phyloP scores from a whole-genome alignment of 2,888 invertebrate genomes.

The Crossocerus cetratus region DNA sequence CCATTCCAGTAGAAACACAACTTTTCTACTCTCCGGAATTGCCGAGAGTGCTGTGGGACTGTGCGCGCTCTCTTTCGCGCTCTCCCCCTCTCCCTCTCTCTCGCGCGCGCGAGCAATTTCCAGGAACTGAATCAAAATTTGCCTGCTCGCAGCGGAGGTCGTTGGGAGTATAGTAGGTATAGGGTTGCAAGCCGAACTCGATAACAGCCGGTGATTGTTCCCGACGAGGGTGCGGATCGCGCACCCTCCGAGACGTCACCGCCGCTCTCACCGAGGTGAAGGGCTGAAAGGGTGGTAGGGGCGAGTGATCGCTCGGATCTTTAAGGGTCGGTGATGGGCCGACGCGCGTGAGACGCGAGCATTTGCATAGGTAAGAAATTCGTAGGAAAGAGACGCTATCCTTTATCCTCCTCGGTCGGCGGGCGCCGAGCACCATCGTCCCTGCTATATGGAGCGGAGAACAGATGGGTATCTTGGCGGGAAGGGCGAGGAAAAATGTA shows the following conservation, averaged over 20 bases:
- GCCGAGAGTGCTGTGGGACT: neutral
- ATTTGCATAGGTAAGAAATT: slow-evolving; percentile 65
- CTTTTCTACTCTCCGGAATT: neutral
- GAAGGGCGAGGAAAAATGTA: slow-evolving; percentile 60
- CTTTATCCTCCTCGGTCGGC: slow-evolving; percentile 51
- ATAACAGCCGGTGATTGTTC: too few species aligned
- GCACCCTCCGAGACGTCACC: neutral
- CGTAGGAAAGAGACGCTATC: slow-evolving; percentile 45
- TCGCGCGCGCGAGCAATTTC: neutral
- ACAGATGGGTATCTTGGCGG: slow-evolving; percentile 61
- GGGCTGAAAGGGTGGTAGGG: slow-evolving; percentile 27
- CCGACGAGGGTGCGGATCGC: too few species aligned
- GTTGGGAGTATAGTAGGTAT: too few species aligned
- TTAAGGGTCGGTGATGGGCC: slow-evolving; percentile 26
- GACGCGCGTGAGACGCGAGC: slow-evolving; percentile 50
- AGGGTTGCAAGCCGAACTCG: too few species aligned
- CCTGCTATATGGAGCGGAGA: slow-evolving; percentile 63
- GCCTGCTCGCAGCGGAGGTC: too few species aligned
- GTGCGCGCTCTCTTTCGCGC: neutral
- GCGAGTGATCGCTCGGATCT: slow-evolving; percentile 47
- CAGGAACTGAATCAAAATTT: too few species aligned
- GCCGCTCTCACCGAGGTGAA: slow-evolving; percentile 10
- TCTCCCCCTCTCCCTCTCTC: neutral
- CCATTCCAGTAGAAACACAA: too few species aligned
- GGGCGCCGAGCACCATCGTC: slow-evolving; percentile 40